Evolutionary conservation across 2,797 vertebrate genomes (phyloP).

Genomic region (Serranus cabrilla): DNA sequence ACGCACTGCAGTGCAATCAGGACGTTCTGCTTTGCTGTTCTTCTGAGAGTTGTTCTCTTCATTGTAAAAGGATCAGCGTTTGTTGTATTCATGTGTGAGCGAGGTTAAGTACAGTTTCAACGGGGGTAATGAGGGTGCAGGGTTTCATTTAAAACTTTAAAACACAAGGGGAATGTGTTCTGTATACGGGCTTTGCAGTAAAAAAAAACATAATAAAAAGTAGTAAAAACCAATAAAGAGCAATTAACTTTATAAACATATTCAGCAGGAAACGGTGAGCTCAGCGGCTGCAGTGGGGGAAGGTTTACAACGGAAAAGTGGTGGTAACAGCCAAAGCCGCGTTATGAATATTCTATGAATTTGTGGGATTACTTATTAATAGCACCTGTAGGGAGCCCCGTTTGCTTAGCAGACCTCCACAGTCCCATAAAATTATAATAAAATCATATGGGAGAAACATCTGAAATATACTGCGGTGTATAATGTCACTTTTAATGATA

Average conservation of each 20-base stretch:
- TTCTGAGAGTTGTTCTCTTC: background rate
- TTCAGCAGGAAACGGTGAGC: background rate
- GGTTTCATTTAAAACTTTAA: constrained; percentile 13
- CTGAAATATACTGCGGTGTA: background rate
- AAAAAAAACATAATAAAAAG: background rate
- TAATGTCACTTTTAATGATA: background rate
- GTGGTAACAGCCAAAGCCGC: background rate
- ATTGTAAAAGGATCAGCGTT: background rate
- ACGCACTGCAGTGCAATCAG: background rate
- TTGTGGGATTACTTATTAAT: constrained; percentile 6
- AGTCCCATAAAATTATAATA: background rate
- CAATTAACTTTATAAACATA: constrained; percentile 2
- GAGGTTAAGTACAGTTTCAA: background rate
- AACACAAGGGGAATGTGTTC: constrained; percentile 8
- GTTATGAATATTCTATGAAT: background rate
- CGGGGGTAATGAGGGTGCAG: background rate
- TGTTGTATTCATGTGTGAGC: background rate
- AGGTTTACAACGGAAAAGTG: background rate
- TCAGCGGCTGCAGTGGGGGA: background rate
- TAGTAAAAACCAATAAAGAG: background rate
- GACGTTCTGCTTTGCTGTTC: background rate
- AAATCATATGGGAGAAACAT: background rate
- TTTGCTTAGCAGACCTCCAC: background rate
- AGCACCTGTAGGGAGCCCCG: background rate
- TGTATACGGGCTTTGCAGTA: background rate